These are phyloP conservation scores for Bucco capensis DNA, from an alignment of 2,113 vertebrate species.

Conservation along the genomic window DNA sequence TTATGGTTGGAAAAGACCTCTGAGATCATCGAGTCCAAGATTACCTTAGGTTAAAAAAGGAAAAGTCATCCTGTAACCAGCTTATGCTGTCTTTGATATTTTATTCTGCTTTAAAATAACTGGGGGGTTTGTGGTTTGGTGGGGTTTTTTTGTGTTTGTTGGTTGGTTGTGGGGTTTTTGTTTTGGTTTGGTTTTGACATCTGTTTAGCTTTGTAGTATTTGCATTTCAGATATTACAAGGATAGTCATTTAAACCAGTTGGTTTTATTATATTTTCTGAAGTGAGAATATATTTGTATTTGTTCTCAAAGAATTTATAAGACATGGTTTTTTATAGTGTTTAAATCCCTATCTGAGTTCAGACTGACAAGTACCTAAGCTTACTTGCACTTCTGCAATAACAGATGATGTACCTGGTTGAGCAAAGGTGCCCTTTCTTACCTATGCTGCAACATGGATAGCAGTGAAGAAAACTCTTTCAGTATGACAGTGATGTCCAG, in stretches of 20 bases:
- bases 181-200: not conserved
- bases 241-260: not conserved
- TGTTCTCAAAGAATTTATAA: not conserved
- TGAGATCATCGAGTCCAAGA: too few relatives aligned
- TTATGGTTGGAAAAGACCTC: too few relatives aligned
- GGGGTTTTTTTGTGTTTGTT: too few relatives aligned
- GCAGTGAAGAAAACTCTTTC: not conserved
- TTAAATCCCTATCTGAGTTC: not conserved
- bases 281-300: not conserved
- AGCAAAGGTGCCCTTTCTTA: not conserved
- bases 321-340: not conserved
- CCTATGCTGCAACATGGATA: not conserved
- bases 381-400: not conserved
- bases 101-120: not conserved
- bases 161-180: too few relatives aligned
- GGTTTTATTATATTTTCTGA: not conserved
- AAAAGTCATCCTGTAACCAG: not conserved
- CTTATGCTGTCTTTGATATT: not conserved
- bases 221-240: not conserved
- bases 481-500: not conserved
- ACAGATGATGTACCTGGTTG: not conserved
- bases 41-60: not conserved
- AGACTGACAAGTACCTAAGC: not conserved
- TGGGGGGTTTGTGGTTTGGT: rapidly evolving
- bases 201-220: not conserved